Evolutionary conservation across 2,113 vertebrate species (phyloP), one percentile per base, ranked within the genome.

Genomic region (Triplophysa rosa): DNA sequence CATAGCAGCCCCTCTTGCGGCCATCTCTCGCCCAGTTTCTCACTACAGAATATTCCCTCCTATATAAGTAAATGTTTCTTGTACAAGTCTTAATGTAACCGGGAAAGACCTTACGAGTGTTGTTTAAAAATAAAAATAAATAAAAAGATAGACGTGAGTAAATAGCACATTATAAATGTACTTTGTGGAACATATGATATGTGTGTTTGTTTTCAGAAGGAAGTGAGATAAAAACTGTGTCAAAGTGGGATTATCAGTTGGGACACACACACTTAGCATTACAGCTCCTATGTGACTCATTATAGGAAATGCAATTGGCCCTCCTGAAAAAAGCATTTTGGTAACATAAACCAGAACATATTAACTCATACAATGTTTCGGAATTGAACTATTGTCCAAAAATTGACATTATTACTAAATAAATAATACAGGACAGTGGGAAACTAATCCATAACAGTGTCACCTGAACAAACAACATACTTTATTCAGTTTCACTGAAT

Each of bases 1-100:
- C 80, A 73, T 42, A 66, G 59, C 68, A 69, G 49, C 79, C 52
- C 75, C 75, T 59, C 76, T 77, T 73, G 76, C 83, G 80, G 80
- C 88, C 87, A 80, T 89, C 87, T 87, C 81, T 87, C 84, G 87
- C 88, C 89, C 92, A 91, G 91, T 93, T 90, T 90, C 89, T 89
- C 87, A 87, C 87, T 88, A 85, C 89, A 47, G 16, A 63, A 90
- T 89, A 92, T 88, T 47, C 68, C 68, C 61, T 56, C 17, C 58
- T 26, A 29, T 42, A 74, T 26, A 59, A 26, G 58, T 74, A 62
- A 47, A 61, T 47, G 21, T 13, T 47, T 63, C 16, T 14, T 14
- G 33, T 56, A n/a, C 6, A 29, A 2, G 52, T 40, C 21, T 59
- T 21, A 59, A 12, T 40, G n/a, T 17, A 37, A 69, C 67, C 0